Base-by-base conservation (phyloP, 2,797 vertebrate genomes). In the Chrosomus eos region DNA sequence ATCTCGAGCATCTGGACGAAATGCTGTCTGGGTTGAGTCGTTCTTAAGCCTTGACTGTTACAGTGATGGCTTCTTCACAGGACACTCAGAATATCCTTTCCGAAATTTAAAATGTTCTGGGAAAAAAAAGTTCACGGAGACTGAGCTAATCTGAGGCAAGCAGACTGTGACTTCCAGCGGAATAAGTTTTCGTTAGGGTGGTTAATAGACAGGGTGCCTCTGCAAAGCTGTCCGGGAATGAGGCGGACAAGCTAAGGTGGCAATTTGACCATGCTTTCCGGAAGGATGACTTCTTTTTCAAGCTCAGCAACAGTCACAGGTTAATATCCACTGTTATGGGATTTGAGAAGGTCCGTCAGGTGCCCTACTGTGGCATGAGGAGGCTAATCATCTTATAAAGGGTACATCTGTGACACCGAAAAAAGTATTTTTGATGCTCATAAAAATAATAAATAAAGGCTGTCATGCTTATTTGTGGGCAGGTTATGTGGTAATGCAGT, bases 121-220 rank as follows among this genome's bases (percentile, higher is more conserved):
- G 70, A 74, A 79, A 53, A 48, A 79, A 40, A 48, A n/a, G 38
- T 21, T 53, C 55, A 85, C 62, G 6, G 72, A 80, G 80, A 43
- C 80, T 60, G 26, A 51, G 68, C 62, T 81, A 72, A 87, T 80
- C 66, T 78, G 81, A 33, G 48, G 74, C 45, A 77, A 74, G 55
- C 67, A 62, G 62, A 68, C 71, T 83, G 68, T 76, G 76, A 78
- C 70, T 87, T 78, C 77, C 77, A 77, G 75, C 14, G 18, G 80
- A 86, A 82, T 68, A 64, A 55, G 43, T 18, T 80, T 55, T 51
- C 26, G 31, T 72, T 76, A 84, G 58, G 11, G 76, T 72, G 71
- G 48, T 64, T 72, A 40, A 26, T 68, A 16, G 76, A 10, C 23
- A 36, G 31, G 80, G 60, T 82, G 23, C 19, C 43, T 82, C 60